Percentiles rank a stretch among this genome's conserved stretches.
Evolutionary conservation across 2,797 vertebrate genomes (phyloP).

Genomic region (Sebastes nivosus): DNA sequence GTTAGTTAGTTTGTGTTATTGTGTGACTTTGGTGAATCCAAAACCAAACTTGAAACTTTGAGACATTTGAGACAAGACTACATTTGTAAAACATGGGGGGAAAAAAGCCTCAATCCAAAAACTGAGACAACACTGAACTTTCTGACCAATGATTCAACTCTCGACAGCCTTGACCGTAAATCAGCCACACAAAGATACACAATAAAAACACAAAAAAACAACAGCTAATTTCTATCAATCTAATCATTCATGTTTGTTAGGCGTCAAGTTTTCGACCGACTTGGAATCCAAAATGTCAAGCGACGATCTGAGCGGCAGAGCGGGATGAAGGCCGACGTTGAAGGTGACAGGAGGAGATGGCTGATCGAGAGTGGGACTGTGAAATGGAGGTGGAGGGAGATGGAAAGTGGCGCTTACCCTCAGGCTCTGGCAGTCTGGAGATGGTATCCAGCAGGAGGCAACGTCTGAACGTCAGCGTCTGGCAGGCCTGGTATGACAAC

Average conservation of each 20-base stretch:
- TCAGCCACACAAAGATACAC: not conserved
- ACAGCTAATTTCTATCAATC: conserved; percentile 6
- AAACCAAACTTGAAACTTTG: not conserved
- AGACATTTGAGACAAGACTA: not conserved
- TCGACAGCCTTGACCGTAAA: not conserved
- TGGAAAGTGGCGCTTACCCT: conserved; percentile 85
- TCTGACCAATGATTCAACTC: not conserved
- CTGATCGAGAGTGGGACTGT: conserved; percentile 50
- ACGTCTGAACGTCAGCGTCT: conserved; percentile 91
- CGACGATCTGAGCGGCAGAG: conserved; percentile 32
- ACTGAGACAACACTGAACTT: not conserved
- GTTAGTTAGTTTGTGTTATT: too few relatives aligned
- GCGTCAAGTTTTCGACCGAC: conserved; percentile 15
- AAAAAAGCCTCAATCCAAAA: not conserved
- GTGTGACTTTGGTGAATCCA: too few relatives aligned
- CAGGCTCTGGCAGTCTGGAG: conserved; percentile 89
- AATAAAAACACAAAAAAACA: not conserved
- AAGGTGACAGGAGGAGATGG: conserved; percentile 61
- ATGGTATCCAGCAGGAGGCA: conserved; percentile 96
- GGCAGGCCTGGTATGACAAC: conserved; percentile 95
- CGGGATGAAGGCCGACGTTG: conserved; percentile 41
- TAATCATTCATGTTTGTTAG: conserved; percentile 1
- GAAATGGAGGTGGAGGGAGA: conserved; percentile 62
- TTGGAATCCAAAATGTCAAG: conserved; percentile 23
- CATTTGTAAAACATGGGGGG: not conserved